phyloP scores from a whole-genome alignment of 2,113 vertebrate genomes.

The Trachemys scripta region DNA sequence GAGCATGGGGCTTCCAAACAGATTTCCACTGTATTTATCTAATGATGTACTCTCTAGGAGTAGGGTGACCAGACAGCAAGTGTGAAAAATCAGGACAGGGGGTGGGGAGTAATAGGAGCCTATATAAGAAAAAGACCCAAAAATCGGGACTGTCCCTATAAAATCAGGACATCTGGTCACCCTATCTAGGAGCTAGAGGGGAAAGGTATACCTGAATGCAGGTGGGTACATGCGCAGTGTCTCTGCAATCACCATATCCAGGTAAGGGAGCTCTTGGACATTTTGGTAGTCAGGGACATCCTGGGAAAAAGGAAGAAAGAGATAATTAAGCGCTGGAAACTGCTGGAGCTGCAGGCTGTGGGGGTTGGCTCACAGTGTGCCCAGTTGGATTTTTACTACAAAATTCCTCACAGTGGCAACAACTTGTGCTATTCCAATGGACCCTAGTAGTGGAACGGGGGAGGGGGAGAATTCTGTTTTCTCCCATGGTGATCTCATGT shows the following conservation, averaged over 20 bases:
- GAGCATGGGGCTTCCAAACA: neutral
- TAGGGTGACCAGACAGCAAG: too few species aligned
- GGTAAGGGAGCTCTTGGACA: constrained; percentile 90
- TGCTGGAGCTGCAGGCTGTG: neutral
- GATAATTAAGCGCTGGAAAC: neutral
- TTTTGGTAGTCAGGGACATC: constrained; percentile 83
- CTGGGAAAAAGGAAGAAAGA: constrained; percentile 73
- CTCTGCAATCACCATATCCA: constrained; percentile 95
- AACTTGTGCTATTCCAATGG: neutral
- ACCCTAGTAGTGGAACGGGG: fast-evolving
- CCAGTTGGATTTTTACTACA: neutral
- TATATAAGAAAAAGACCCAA: too few species aligned
- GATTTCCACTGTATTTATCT: constrained; percentile 5
- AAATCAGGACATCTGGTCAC: too few species aligned
- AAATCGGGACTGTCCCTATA: too few species aligned
- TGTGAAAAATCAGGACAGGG: too few species aligned
- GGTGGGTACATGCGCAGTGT: constrained; percentile 93
- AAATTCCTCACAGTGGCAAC: neutral
- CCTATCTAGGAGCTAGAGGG: neutral
- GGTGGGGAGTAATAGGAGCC: too few species aligned
- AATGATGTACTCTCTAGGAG: neutral
- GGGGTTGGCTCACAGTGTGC: neutral
- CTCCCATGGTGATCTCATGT: neutral
- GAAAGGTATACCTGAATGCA: constrained; percentile 87
- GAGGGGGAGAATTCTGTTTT: neutral